A percentile compares a stretch with the other conserved stretches of the same genome.
phyloP scores from a whole-genome alignment of 1,140 invertebrate species.

The Chymomyza costata region DNA sequence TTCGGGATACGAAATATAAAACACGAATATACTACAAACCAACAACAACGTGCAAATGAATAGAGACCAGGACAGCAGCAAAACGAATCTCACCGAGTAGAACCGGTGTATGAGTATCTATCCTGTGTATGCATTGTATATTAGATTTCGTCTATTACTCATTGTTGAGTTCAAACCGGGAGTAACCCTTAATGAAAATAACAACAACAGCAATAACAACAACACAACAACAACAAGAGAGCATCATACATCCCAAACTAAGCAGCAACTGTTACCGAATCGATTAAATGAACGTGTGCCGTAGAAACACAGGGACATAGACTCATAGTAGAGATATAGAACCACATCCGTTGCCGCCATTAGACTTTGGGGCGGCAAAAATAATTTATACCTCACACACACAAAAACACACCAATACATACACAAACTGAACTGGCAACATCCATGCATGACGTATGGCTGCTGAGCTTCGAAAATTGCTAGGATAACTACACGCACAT shows the following conservation, averaged over 20 bases:
- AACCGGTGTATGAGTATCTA: conserved; percentile 33
- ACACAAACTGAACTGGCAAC: background rate
- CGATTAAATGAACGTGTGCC: conserved; percentile 54
- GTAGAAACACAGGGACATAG: background rate
- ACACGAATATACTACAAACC: too few species aligned
- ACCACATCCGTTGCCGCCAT: conserved; percentile 57
- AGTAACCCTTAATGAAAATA: conserved; percentile 71
- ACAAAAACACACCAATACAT: conserved; percentile 24
- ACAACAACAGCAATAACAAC: conserved; percentile 29
- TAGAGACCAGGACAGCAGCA: background rate
- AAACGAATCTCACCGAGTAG: conserved; percentile 19
- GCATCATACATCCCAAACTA: background rate
- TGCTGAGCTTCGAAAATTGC: too few species aligned
- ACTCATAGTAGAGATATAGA: conserved; percentile 2
- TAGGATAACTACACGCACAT: background rate
- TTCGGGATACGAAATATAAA: too few species aligned
- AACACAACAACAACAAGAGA: too few species aligned
- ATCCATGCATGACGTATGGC: too few species aligned
- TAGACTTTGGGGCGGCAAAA: conserved; percentile 51
- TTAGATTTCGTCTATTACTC: conserved; percentile 11
- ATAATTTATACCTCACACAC: conserved; percentile 56
- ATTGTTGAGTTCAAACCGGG: conserved; percentile 46
- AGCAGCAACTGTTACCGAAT: conserved; percentile 58
- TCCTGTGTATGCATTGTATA: too few species aligned
- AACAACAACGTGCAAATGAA: conserved; percentile 31